Percentiles rank a stretch among this genome's conserved stretches.
phyloP scores from a whole-genome alignment of 2,888 invertebrate genomes.

The Brachyptera putata region DNA sequence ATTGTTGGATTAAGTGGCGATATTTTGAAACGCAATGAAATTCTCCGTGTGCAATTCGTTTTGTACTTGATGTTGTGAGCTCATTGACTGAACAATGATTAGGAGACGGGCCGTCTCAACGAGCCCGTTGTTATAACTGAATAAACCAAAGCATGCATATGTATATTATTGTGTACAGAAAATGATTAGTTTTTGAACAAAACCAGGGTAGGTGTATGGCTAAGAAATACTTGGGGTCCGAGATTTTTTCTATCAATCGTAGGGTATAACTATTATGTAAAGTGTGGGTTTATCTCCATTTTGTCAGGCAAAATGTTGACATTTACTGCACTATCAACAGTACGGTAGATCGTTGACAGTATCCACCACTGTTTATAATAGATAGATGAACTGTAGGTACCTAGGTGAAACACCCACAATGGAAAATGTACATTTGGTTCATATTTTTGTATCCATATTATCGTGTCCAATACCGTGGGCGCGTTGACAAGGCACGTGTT shows the following conservation, averaged over 20 bases:
- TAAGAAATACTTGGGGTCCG: constrained; percentile 25
- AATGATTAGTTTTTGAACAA: constrained; percentile 20
- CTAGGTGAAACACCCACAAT: constrained; percentile 23
- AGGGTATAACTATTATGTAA: constrained; percentile 12
- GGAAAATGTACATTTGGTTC: constrained; percentile 33
- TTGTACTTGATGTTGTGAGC: constrained; percentile 33
- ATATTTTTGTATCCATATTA: constrained; percentile 35
- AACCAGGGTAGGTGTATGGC: constrained; percentile 28
- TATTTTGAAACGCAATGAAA: constrained; percentile 22
- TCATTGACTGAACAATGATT: constrained; percentile 25
- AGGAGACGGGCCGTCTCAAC: too few relatives aligned
- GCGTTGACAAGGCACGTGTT: constrained; percentile 24
- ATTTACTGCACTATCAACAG: constrained; percentile 27
- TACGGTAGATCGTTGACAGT: constrained; percentile 17
- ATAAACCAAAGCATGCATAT: constrained; percentile 34
- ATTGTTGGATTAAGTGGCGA: constrained; percentile 8
- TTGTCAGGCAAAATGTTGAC: constrained; percentile 13
- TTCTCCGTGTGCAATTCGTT: constrained; percentile 31
- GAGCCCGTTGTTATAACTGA: constrained; percentile 28
- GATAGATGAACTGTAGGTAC: constrained; percentile 3
- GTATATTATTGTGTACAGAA: constrained; percentile 29
- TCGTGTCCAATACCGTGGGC: constrained; percentile 29
- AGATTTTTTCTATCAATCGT: constrained; percentile 21
- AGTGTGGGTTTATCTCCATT: neutral
- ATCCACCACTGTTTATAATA: constrained; percentile 1